Evolutionary conservation across 1,140 invertebrate genomes (phyloP).

Genomic region (Anthonomus grandis): DNA sequence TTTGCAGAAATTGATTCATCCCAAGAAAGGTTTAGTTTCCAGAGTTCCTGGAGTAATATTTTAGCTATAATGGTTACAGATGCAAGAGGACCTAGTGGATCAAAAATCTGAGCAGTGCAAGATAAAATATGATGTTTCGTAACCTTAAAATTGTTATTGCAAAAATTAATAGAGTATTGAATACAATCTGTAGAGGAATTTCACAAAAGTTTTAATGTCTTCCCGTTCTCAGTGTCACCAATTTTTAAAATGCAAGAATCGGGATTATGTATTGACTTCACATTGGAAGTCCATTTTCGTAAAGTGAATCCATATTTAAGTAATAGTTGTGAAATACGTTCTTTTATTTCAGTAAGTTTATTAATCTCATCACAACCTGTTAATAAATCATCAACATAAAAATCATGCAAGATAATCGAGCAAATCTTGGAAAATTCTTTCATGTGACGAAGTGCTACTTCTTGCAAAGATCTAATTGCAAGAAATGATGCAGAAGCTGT

Average conservation of each 20-base stretch:
- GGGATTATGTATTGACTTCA: not conserved
- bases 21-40: constrained; percentile 40
- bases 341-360: constrained; percentile 24
- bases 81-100: constrained; percentile 34
- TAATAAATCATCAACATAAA: constrained; percentile 48
- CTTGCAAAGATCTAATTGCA: constrained; percentile 32
- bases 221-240: constrained; percentile 3
- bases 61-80: constrained; percentile 42
- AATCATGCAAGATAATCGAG: constrained; percentile 31
- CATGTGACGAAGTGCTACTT: constrained; percentile 27
- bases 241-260: not conserved
- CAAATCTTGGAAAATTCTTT: constrained; percentile 26
- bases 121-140: constrained; percentile 31
- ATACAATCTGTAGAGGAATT: constrained; percentile 8
- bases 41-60: constrained; percentile 43
- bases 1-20: constrained; percentile 40
- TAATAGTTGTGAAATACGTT: constrained; percentile 18
- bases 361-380: constrained; percentile 34
- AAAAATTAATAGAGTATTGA: constrained; percentile 15
- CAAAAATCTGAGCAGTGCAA: constrained; percentile 30
- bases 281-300: constrained; percentile 47
- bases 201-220: constrained; percentile 25
- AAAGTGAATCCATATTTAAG: constrained; percentile 35
- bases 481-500: constrained; percentile 37
- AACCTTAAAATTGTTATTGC: not conserved